Evolutionary conservation across 2,113 vertebrate genomes (phyloP).

Genomic region (Dendropsophus ebraccatus): DNA sequence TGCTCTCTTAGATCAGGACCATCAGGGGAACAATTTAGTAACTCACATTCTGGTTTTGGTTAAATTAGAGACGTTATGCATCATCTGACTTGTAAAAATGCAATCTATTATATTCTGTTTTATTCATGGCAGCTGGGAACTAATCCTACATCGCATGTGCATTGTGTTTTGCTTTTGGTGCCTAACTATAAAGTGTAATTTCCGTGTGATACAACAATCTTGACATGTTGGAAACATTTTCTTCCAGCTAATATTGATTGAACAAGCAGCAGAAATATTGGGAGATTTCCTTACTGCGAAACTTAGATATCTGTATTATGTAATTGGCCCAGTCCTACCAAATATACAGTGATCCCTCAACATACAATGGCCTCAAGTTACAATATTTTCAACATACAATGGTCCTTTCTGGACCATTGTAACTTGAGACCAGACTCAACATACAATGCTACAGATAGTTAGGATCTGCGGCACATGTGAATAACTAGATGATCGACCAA

Average conservation of each 20-base stretch:
- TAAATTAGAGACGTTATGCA: slow-evolving; percentile 22
- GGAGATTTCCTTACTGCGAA: background rate
- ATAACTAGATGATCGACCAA: too few relatives aligned
- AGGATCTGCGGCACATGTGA: too few relatives aligned
- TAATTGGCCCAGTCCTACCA: background rate
- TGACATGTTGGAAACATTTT: background rate
- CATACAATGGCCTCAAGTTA: too few relatives aligned
- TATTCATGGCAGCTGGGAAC: slow-evolving; percentile 34
- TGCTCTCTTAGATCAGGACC: slow-evolving; percentile 28
- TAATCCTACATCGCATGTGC: slow-evolving; percentile 10
- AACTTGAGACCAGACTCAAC: too few relatives aligned
- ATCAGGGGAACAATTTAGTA: slow-evolving; percentile 37
- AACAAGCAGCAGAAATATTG: background rate
- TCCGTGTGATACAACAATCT: slow-evolving; percentile 7
- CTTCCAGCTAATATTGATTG: background rate
- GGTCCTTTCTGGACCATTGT: too few relatives aligned
- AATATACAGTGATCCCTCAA: too few relatives aligned
- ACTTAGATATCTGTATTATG: background rate
- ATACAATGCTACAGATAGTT: too few relatives aligned
- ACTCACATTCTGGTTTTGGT: slow-evolving; percentile 39
- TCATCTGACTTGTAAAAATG: slow-evolving; percentile 32
- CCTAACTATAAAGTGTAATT: background rate
- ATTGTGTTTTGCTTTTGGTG: slow-evolving; percentile 5
- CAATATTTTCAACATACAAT: too few relatives aligned
- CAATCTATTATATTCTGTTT: slow-evolving; percentile 32